phyloP scores from a whole-genome alignment of 2,888 invertebrate species.

The Parochlus steinenii region DNA sequence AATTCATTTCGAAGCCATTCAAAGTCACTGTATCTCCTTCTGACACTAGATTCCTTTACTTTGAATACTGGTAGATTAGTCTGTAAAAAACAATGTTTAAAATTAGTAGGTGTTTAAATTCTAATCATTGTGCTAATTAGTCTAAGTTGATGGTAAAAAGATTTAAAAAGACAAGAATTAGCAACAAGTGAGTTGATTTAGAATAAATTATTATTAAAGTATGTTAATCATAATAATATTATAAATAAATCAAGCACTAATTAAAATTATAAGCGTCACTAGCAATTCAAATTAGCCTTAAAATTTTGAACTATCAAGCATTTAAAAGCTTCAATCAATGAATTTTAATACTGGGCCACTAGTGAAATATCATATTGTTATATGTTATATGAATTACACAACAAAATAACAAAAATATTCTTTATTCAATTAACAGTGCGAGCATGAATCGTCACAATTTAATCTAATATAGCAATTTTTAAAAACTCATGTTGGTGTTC shows the following conservation, averaged over 20 bases:
- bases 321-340: too few relatives aligned
- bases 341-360: too few relatives aligned
- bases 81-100: slow-evolving; percentile 52
- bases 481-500: too few relatives aligned
- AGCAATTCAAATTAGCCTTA: too few relatives aligned
- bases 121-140: too few relatives aligned
- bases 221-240: background rate
- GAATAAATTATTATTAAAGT: background rate
- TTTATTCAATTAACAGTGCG: too few relatives aligned
- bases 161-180: background rate
- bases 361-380: background rate
- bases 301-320: too few relatives aligned
- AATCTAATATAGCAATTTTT: too few relatives aligned
- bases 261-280: too few relatives aligned
- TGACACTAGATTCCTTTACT: slow-evolving; percentile 94
- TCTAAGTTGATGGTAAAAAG: background rate
- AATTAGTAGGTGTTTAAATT: too few relatives aligned
- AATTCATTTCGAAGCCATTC: slow-evolving; percentile 98
- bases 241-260: too few relatives aligned
- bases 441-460: too few relatives aligned
- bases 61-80: slow-evolving; percentile 99
- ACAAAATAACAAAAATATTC: background rate
- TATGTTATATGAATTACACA: background rate
- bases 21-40: slow-evolving; percentile 97
- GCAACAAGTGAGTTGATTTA: background rate